These are phyloP conservation scores for Sycophila sp. DNA, from an alignment of 1,140 invertebrate species.

Conservation along the genomic window DNA sequence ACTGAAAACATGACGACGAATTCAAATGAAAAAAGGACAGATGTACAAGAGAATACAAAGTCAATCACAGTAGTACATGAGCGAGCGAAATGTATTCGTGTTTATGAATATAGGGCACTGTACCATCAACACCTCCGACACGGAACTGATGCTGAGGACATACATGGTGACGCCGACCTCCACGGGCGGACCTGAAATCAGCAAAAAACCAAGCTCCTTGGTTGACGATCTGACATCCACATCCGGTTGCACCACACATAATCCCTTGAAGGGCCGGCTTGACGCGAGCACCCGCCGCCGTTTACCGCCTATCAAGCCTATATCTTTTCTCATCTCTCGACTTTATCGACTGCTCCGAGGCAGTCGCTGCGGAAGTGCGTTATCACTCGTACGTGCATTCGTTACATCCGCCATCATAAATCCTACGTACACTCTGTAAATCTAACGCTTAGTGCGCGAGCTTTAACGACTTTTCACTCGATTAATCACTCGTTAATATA, in stretches of 20 bases:
- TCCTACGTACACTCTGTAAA: too few relatives aligned
- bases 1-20: not conserved
- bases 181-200: conserved; percentile 92
- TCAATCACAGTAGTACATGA: conserved; percentile 38
- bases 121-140: conserved; percentile 99
- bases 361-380: conserved; percentile 6
- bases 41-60: conserved; percentile 29
- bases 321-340: not conserved
- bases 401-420: not conserved
- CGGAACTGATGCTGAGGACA: conserved; percentile 97
- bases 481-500: too few relatives aligned
- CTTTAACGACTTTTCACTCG: too few relatives aligned
- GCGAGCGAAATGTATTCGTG: conserved; percentile 48
- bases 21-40: conserved; percentile 6
- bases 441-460: not conserved
- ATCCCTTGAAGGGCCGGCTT: not conserved
- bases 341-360: not conserved
- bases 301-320: too few relatives aligned
- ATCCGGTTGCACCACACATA: conserved; percentile 13
- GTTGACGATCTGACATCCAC: conserved; percentile 15
- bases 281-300: not conserved
- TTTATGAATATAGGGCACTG: conserved; percentile 65
- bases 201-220: conserved; percentile 43
- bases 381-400: conserved; percentile 21
- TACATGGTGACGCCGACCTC: conserved; percentile 98